Conservation (phyloP, 2,888 invertebrate genomes). For the Baronia brevicornis region DNA sequence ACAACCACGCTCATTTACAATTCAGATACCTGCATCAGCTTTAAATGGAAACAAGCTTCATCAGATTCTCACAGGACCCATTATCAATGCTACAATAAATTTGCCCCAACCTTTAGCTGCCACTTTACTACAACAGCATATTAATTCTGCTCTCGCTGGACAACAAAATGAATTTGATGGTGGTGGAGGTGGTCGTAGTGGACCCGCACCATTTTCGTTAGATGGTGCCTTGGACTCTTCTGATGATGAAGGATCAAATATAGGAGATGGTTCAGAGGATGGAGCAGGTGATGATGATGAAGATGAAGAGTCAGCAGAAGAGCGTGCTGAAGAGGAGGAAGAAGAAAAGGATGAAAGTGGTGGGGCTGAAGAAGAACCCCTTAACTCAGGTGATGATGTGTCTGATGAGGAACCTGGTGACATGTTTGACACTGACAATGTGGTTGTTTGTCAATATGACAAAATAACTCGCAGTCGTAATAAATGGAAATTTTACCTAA, state of each 20-base stretch:
- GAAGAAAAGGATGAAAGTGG: constrained; percentile 82
- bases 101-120: constrained; percentile 88
- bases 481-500: constrained; percentile 99
- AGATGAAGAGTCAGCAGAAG: constrained; percentile 85
- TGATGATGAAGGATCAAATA: constrained; percentile 83
- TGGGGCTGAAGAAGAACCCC: constrained; percentile 86
- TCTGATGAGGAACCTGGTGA: constrained; percentile 96
- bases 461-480: constrained; percentile 99
- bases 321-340: constrained; percentile 78
- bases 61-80: constrained; percentile 88
- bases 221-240: constrained; percentile 83
- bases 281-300: constrained; percentile 83
- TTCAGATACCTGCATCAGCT: constrained; percentile 91
- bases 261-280: constrained; percentile 77
- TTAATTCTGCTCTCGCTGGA: constrained; percentile 83
- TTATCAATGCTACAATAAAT: constrained; percentile 92
- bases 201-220: constrained; percentile 62
- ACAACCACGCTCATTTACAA: constrained; percentile 86
- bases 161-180: constrained; percentile 68
- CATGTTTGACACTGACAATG: constrained; percentile 99
- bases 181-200: constrained; percentile 63
- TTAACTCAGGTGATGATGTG: constrained; percentile 98
- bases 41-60: constrained; percentile 82
- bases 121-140: constrained; percentile 90
- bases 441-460: constrained; percentile 99